Percentiles rank a stretch among this genome's conserved stretches.
phyloP scores from a whole-genome alignment of 2,113 vertebrate genomes.

The Cebus imitator region DNA sequence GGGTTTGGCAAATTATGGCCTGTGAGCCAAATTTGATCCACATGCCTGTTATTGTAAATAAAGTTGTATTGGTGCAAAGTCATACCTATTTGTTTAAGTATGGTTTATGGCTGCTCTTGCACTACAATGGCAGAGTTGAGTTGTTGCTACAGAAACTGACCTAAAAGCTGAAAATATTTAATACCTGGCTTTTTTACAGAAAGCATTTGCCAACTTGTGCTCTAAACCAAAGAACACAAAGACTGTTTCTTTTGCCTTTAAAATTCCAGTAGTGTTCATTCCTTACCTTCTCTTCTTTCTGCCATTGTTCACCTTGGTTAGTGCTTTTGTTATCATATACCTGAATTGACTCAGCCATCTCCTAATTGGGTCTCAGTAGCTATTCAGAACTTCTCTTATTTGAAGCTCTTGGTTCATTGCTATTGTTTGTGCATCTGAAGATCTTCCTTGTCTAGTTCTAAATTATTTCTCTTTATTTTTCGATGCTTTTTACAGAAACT shows the following conservation, averaged over 20 bases:
- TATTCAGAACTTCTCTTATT: not conserved
- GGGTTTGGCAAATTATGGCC: not conserved
- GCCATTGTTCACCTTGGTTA: not conserved
- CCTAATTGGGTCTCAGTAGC: not conserved
- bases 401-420: not conserved
- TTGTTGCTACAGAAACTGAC: constrained; percentile 1
- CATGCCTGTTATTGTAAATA: not conserved
- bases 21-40: not conserved
- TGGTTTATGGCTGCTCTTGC: not conserved
- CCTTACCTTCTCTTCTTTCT: not conserved
- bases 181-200: not conserved
- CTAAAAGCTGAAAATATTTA: constrained; percentile 39
- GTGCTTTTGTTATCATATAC: not conserved
- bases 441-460: not conserved
- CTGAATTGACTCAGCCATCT: not conserved
- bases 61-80: not conserved
- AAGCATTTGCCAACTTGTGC: not conserved
- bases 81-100: not conserved
- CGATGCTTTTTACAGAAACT: not conserved
- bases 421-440: not conserved
- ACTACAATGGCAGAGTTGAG: not conserved
- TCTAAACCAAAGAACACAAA: not conserved
- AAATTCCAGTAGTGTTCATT: not conserved
- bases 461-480: not conserved
- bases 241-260: not conserved